Conservation (phyloP, 2,113 vertebrate species). For the Callaeas wilsoni region DNA sequence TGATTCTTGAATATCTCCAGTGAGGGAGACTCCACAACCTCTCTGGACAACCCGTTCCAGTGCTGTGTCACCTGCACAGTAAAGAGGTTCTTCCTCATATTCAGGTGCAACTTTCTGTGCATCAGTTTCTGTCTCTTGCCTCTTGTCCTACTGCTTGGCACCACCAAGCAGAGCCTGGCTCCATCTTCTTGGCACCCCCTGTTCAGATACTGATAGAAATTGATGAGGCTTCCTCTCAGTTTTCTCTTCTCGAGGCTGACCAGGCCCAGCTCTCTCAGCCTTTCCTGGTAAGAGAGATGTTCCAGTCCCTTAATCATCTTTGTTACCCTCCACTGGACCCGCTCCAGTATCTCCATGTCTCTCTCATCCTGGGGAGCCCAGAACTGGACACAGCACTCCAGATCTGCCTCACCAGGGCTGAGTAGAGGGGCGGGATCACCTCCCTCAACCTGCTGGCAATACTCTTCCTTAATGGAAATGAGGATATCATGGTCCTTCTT, state of each 20-base stretch:
- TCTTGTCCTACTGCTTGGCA: background rate
- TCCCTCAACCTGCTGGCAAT: accelerated
- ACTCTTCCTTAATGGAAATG: background rate
- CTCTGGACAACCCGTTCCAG: background rate
- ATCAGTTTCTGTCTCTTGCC: background rate
- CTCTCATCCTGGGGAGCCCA: too few relatives aligned
- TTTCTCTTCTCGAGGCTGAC: accelerated
- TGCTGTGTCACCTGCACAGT: background rate
- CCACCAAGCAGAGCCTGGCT: background rate
- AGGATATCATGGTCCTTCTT: background rate
- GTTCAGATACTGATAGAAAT: background rate
- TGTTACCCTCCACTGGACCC: background rate
- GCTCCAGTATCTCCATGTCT: background rate
- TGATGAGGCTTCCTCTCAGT: background rate
- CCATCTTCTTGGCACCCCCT: too few relatives aligned
- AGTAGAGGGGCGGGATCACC: background rate
- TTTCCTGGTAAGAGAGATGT: background rate
- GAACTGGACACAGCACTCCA: background rate
- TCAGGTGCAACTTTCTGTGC: background rate
- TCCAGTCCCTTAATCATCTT: background rate
- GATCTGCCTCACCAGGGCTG: background rate
- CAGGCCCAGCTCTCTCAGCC: background rate
- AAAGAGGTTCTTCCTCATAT: background rate
- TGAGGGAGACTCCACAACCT: background rate
- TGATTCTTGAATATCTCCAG: background rate